Percentiles rank a stretch among this genome's conserved stretches.
Conservation (phyloP, 1,140 invertebrate species). For the Trichonephila clavata region DNA sequence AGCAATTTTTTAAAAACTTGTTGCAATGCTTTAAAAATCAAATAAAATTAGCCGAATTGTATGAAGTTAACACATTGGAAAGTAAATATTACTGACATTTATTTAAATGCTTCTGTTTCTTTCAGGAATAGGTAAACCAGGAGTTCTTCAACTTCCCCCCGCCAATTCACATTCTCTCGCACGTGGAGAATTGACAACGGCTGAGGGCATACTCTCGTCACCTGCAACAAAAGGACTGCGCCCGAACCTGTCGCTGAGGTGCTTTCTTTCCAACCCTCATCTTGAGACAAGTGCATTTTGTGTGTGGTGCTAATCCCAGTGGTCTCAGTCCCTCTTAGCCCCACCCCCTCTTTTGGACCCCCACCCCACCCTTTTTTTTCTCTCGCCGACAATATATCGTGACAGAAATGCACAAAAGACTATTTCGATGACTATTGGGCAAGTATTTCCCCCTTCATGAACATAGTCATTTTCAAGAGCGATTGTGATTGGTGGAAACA, state of each 20-base stretch:
- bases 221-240: background rate
- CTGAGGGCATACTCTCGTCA: background rate
- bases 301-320: conserved; percentile 68
- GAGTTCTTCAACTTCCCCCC: background rate
- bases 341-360: background rate
- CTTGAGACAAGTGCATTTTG: conserved; percentile 66
- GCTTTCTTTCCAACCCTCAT: conserved; percentile 37
- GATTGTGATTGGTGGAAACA: background rate
- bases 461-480: background rate
- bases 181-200: background rate
- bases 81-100: too few relatives aligned
- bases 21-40: too few relatives aligned
- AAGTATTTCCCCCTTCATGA: background rate
- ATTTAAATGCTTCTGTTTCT: background rate
- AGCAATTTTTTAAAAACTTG: too few relatives aligned
- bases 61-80: too few relatives aligned
- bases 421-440: background rate
- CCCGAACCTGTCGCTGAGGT: background rate
- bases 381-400: conserved; percentile 9
- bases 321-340: background rate
- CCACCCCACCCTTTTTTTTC: background rate
- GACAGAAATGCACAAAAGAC: conserved; percentile 62
- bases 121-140: conserved; percentile 31
- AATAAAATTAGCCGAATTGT: too few relatives aligned
- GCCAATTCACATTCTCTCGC: conserved; percentile 15